Conservation (phyloP, 2,888 invertebrate species). For the Tricholauxania praeusta region DNA sequence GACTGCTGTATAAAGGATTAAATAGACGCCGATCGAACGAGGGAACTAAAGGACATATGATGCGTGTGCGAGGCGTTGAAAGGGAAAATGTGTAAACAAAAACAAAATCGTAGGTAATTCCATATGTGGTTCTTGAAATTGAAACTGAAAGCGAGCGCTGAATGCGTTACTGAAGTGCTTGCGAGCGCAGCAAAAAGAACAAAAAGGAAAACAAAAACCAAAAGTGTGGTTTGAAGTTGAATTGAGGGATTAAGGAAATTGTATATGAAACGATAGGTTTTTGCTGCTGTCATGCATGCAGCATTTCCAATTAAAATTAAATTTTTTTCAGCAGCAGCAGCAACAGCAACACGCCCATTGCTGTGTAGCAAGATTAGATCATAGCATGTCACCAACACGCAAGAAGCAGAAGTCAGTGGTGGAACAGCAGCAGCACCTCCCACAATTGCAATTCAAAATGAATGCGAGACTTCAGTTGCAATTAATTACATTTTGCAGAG, state of each 20-base stretch:
- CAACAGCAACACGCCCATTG: conserved; percentile 2
- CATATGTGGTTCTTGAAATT: neutral
- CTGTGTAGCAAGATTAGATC: neutral
- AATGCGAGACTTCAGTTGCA: no score
- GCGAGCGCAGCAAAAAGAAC: neutral
- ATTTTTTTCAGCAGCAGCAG: neutral
- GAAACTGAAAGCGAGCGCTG: conserved; percentile 13
- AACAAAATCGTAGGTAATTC: no score
- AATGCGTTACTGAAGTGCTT: neutral
- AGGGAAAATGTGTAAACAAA: no score
- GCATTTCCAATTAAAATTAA: conserved; percentile 18
- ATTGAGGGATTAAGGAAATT: neutral
- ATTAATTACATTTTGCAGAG: no score
- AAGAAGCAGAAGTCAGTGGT: neutral
- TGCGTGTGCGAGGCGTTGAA: no score
- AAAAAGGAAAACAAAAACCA: no score
- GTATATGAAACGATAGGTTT: neutral
- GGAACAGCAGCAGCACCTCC: no score
- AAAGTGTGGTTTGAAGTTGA: no score
- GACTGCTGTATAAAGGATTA: neutral
- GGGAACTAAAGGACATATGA: no score
- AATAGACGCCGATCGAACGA: no score
- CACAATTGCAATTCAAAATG: no score
- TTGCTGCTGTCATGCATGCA: neutral
- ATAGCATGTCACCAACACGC: neutral